phyloP scores from a whole-genome alignment of 2,113 vertebrate species.

The Leucopternis melanops region DNA sequence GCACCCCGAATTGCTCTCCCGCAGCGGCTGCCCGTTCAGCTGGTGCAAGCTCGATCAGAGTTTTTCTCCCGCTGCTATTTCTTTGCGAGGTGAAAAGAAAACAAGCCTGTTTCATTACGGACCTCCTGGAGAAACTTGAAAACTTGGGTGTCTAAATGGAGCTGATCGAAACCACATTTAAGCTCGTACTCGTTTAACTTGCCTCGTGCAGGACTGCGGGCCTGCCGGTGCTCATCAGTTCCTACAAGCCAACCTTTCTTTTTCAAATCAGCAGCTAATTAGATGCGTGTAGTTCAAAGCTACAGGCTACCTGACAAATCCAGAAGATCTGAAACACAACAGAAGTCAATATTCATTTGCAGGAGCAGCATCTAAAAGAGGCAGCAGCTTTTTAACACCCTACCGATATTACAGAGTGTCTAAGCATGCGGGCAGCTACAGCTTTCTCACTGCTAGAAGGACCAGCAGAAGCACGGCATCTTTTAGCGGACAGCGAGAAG shows the following conservation, averaged over 20 bases:
- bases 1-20: fast-evolving
- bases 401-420: neutral
- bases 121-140: constrained; percentile 6
- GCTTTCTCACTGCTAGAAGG: neutral
- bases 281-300: neutral
- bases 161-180: neutral
- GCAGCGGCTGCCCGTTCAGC: neutral
- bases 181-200: neutral
- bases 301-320: neutral
- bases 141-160: neutral
- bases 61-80: neutral
- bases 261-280: neutral
- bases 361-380: neutral
- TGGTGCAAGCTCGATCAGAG: fast-evolving
- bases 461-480: neutral
- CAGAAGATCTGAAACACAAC: neutral
- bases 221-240: neutral
- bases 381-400: neutral
- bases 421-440: neutral
- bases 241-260: neutral
- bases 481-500: neutral
- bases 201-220: neutral
- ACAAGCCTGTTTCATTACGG: neutral
- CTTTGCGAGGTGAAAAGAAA: neutral
- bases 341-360: neutral